Evolutionary conservation across 2,113 vertebrate species (phyloP), one percentile per base, ranked within the genome.

Genomic region (Scytalopus superciliaris): DNA sequence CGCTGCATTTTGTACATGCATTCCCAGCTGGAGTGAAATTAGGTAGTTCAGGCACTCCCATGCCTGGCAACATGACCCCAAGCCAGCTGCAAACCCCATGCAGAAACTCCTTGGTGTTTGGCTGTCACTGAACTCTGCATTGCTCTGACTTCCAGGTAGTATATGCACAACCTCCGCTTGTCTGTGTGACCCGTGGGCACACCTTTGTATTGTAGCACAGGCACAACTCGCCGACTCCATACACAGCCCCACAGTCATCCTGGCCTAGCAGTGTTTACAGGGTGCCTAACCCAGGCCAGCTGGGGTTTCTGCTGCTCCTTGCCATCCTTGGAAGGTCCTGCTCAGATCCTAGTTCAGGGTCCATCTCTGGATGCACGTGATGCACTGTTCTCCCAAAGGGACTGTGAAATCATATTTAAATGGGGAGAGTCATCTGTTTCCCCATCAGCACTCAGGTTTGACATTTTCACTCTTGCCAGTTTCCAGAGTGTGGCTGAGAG

Each of bases 121-220:
- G 21, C 39, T 70, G 0, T 44, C 56, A 33, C 30, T 28, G 35
- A 67, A 13, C 10, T 44, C 60, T 37, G 14, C 17, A 25, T 31
- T 49, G 22, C 24, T 67, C 14, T 40, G 62, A 49, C 28, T 78
- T 67, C 14, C 40, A 28, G 10, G 37, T 17, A 37, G 42, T 11
- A 66, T 75, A 27, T 3, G 4, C 0, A 0, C 19, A 75, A 44
- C 16, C 37, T 62, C 45, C 7, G 0, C 0, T 2, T 1, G 1
- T 27, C 55, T 44, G 37, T 30, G 7, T 0, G 18, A 72, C 35
- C 62, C 24, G 40, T 24, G n/a, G 12, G 22, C 53, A 28, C 68
- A 37, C 15, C 19, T 50, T 66, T 1, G 1, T 28, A 2, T 47
- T 40, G n/a, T 3, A 31, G 55, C 45, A 62, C 31, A n/a, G 52